phyloP scores from a whole-genome alignment of 2,113 vertebrate genomes.

The Stercorarius parasiticus region DNA sequence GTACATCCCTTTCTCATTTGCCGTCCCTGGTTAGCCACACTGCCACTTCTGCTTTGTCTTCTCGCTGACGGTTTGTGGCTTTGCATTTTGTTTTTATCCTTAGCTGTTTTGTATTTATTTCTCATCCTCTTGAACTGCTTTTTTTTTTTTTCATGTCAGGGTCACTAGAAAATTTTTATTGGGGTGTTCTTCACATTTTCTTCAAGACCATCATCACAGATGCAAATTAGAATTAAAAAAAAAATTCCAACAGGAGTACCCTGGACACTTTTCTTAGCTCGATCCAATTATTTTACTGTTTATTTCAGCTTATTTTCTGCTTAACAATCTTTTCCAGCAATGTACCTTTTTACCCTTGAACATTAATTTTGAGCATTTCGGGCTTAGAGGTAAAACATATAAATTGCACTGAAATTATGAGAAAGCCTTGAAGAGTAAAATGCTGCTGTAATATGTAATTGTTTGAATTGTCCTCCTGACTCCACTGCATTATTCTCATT shows the following conservation, averaged over 20 bases:
- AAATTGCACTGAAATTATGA: not conserved
- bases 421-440: not conserved
- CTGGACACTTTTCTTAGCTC: not conserved
- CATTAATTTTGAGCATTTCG: not conserved
- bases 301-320: not conserved
- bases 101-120: not conserved
- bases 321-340: not conserved
- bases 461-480: not conserved
- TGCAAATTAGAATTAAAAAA: not conserved
- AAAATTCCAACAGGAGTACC: not conserved
- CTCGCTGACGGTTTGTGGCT: not conserved
- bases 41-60: not conserved
- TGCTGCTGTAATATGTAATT: not conserved
- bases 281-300: not conserved
- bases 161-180: not conserved
- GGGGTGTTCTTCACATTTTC: not conserved
- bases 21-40: not conserved
- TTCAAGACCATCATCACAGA: not conserved
- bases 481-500: not conserved
- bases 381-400: not conserved
- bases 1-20: conserved; percentile 1
- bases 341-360: not conserved
- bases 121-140: not conserved
- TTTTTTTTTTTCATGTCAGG: not conserved
- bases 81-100: not conserved